These are phyloP conservation scores for Galerucella pusilla DNA, from an alignment of 2,888 invertebrate genomes.

Conservation along the genomic window DNA sequence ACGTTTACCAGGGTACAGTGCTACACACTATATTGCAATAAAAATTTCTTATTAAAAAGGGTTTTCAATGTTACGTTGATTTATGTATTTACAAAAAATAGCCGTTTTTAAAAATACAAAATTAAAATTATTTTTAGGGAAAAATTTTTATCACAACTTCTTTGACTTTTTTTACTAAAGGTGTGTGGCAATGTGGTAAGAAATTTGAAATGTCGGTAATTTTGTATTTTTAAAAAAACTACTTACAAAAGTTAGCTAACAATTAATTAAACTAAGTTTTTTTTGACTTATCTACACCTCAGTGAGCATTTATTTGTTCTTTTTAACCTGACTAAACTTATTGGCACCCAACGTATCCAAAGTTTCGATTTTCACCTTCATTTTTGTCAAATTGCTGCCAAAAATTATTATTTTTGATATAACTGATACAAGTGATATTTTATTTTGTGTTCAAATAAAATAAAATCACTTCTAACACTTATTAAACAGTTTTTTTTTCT, in stretches of 20 bases:
- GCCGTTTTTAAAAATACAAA: slow-evolving; percentile 28
- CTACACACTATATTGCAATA: slow-evolving; percentile 49
- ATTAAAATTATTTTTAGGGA: background rate
- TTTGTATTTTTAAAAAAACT: slow-evolving; percentile 36
- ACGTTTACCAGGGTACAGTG: slow-evolving; percentile 43
- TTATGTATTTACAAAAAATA: slow-evolving; percentile 50
- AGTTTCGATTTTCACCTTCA: background rate
- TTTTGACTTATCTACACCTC: slow-evolving; percentile 58
- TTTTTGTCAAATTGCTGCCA: slow-evolving; percentile 6
- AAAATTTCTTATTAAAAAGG: slow-evolving; percentile 47
- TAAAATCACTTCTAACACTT: too few species aligned
- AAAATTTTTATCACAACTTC: background rate
- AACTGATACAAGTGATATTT: too few species aligned
- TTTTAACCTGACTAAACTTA: slow-evolving; percentile 51
- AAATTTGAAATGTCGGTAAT: background rate
- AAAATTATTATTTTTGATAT: background rate
- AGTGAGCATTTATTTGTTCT: slow-evolving; percentile 57
- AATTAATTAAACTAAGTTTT: slow-evolving; percentile 50
- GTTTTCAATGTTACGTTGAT: slow-evolving; percentile 37
- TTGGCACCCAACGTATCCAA: slow-evolving; percentile 17
- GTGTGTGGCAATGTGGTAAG: too few species aligned
- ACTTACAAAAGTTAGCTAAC: slow-evolving; percentile 35
- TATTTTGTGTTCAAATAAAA: too few species aligned
- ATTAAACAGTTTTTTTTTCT: too few species aligned
- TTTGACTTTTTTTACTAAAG: background rate